These are phyloP conservation scores for Hiodon tergisus DNA, from an alignment of 2,113 vertebrate genomes.

Conservation along the genomic window DNA sequence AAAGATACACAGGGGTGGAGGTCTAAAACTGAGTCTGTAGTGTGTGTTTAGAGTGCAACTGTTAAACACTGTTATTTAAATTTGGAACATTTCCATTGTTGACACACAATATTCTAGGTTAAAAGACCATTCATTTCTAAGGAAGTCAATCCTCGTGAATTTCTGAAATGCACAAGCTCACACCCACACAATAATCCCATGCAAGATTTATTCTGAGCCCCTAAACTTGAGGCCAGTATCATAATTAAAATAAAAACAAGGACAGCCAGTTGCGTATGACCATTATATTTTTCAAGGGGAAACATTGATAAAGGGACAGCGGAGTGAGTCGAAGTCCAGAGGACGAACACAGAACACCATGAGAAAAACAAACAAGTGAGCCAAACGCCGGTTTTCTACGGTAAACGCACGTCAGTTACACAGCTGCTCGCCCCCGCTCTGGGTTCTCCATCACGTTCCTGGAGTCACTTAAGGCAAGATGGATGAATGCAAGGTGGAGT, in stretches of 20 bases:
- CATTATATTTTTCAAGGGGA: conserved; percentile 48
- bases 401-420: conserved; percentile 28
- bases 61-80: no score
- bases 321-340: conserved; percentile 26
- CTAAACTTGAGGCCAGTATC: conserved; percentile 3
- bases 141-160: no score
- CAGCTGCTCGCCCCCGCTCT: no score
- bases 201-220: not conserved
- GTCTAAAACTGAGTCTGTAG: no score
- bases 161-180: not conserved
- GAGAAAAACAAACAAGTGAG: conserved; percentile 15
- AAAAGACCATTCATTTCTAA: no score
- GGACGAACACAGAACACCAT: conserved; percentile 37
- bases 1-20: no score
- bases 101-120: no score
- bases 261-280: conserved; percentile 40
- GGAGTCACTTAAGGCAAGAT: conserved; percentile 51
- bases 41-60: no score
- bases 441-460: conserved; percentile 31
- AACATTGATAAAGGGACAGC: conserved; percentile 41
- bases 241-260: conserved; percentile 7
- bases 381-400: conserved; percentile 6
- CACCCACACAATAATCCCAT: not conserved
- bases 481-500: conserved; percentile 32
- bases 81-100: no score